Evolutionary conservation across 2,888 invertebrate species (phyloP), one percentile per base, ranked within the genome.

Genomic region (Sarcophaga variegata): DNA sequence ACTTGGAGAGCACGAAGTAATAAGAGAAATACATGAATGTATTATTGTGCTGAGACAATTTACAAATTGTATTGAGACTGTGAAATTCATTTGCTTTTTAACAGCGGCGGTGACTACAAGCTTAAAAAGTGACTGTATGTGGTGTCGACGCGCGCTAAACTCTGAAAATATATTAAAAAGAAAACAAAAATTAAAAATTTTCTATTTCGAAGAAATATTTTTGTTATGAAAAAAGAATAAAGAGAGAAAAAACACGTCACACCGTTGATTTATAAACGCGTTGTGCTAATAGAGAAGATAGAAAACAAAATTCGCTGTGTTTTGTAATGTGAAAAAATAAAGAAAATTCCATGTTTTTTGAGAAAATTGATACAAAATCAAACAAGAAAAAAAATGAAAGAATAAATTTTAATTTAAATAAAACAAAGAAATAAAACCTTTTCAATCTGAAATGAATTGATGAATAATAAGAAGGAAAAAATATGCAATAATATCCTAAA

Each of bases 71-170:
- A 37, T 37, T 22, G 17, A 79, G 77, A 63, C 67, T 20, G 25
- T 59, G 64, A 77, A 83, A 77, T 76, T 89, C 90, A 92, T 90
- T 91, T 90, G 90, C 89, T 90, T 89, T 89, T 89, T 87, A 91
- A 89, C 91, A 91, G 89, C 90, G 91, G 90, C 91, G 90, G 90
- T 91, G 91, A 88, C 89, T 90, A 90, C 79, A 71, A 89, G 86
- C 49, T 83, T 63, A 76, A 77, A 81, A 4, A 37, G 37, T 37
- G 37, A 10, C 37, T 37, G 54, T 12, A 60, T 62, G 20, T 25
- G 2, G 20, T 67, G 70, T 66, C 17, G 63, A 69, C 66, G 79
- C 88, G 88, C 87, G 88, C 79, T 66, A 45, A 81, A 85, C 74
- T 80, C 67, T 72, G 63, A 83, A 81, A 64, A 81, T 70, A 70